Evolutionary conservation across 2,888 invertebrate species (phyloP), one percentile per base, ranked within the genome.

Genomic region (Tachina grossa): DNA sequence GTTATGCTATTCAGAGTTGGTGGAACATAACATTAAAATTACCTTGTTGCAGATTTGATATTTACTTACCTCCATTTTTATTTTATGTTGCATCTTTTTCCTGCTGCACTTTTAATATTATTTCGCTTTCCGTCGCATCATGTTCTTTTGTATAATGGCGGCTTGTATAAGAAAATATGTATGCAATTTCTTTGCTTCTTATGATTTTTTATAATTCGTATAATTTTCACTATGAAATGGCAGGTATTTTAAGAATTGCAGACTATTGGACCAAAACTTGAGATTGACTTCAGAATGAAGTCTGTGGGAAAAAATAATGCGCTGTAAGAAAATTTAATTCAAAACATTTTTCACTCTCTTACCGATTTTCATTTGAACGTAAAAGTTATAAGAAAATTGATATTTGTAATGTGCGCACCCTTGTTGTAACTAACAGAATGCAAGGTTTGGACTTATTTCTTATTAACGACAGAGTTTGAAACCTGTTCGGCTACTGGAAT

Each of bases 21-120:
- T 76, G 76, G 59, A 80, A 80, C 68, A 78, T 78, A 78, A 85
- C 78, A 82, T 65, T 85, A 63, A 82, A 81, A 82, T 82, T 82
- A 82, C 81, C 81, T 75, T 51, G 49, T 63, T 61, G 65, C 53
- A 57, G 63, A 49, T 69, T 68, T 75, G 68, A 69, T 85, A 66
- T 65, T 55, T 66, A 39, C 66, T 65, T 57, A 53, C 77, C 81
- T 55, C 81, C 85, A 81, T 85, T 69, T 82, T 78, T 63, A 49
- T 85, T 74, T 68, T 61, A 31, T 53, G 47, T 55, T 61, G 68
- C 74, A 53, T 63, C 43, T 55, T 65, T 43, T 49, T 65, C 65
- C 61, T 78, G 49, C 84, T 75, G 75, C 68, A 59, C n/a, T 61
- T 71, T 63, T 31, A 59, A 75, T 65, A 59, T 66, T 22, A 59